Percentiles rank a stretch among this genome's conserved stretches.
phyloP scores from a whole-genome alignment of 2,113 vertebrate species.

The Vulpes vulpes region DNA sequence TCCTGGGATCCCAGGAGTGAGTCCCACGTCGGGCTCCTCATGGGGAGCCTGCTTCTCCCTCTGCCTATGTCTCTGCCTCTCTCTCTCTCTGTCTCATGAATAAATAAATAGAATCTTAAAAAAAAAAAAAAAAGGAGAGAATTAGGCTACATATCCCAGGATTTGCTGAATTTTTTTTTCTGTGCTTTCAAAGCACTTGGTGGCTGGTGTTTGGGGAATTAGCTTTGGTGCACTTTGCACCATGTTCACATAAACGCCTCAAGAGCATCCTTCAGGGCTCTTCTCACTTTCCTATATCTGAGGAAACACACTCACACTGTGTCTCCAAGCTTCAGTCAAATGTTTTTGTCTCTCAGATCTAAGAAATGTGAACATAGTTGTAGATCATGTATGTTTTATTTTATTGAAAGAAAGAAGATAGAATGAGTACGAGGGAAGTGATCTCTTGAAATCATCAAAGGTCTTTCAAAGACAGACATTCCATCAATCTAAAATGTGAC shows the following conservation, averaged over 20 bases:
- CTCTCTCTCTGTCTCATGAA: too few relatives aligned
- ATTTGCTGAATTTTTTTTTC: neutral
- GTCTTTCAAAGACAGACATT: neutral
- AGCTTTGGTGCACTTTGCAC: neutral
- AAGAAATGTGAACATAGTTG: neutral
- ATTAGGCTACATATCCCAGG: neutral
- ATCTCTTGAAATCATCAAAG: conserved; percentile 2
- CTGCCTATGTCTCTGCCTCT: too few relatives aligned
- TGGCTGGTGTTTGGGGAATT: neutral
- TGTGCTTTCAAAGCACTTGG: neutral
- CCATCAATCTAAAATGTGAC: neutral
- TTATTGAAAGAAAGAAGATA: neutral
- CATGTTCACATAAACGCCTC: accelerated
- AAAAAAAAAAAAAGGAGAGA: neutral
- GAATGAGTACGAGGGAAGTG: conserved; percentile 6
- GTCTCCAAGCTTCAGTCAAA: neutral
- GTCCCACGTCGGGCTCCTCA: too few relatives aligned
- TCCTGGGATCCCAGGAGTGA: too few relatives aligned
- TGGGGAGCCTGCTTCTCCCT: too few relatives aligned
- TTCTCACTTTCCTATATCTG: neutral
- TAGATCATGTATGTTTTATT: neutral
- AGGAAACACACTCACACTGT: neutral
- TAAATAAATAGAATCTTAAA: too few relatives aligned
- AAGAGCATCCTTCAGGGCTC: neutral
- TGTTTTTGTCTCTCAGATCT: neutral